These are phyloP conservation scores for Prosopocoilus inquinatus DNA, from an alignment of 2,888 invertebrate species.

Conservation along the genomic window DNA sequence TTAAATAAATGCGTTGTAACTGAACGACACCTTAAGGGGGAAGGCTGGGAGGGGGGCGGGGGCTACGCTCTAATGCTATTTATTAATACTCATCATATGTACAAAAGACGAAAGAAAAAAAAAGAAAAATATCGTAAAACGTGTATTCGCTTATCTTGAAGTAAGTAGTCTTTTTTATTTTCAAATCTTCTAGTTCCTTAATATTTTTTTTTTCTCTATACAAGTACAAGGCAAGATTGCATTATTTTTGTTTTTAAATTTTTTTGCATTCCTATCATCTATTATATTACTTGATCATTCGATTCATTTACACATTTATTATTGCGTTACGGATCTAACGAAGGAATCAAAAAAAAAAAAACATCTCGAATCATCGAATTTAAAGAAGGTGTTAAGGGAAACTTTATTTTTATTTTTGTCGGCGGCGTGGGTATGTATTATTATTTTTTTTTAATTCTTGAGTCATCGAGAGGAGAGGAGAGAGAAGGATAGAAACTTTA, in stretches of 20 bases:
- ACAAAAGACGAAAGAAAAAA: conserved; percentile 13
- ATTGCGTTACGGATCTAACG: neutral
- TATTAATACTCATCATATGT: conserved; percentile 7
- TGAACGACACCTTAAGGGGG: too few species aligned
- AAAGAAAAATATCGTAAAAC: conserved; percentile 11
- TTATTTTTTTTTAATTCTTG: neutral
- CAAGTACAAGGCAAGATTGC: conserved; percentile 36
- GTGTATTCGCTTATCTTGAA: conserved; percentile 7
- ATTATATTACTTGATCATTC: too few species aligned
- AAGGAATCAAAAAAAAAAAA: too few species aligned
- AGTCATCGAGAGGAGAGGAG: conserved; percentile 12
- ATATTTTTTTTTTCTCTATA: conserved; percentile 12
- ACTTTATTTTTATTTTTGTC: neutral
- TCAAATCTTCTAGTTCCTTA: conserved; percentile 4
- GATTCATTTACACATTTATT: neutral
- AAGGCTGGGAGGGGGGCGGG: too few species aligned
- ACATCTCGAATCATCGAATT: too few species aligned
- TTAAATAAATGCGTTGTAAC: too few species aligned
- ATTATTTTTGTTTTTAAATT: conserved; percentile 21
- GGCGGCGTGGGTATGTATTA: neutral
- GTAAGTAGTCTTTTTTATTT: conserved; percentile 4
- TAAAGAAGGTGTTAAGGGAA: too few species aligned
- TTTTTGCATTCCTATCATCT: neutral
- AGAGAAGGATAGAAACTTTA: conserved; percentile 22
- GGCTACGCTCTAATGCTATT: neutral